Conservation (phyloP, 2,888 invertebrate genomes). For the Dioctria linearis region DNA sequence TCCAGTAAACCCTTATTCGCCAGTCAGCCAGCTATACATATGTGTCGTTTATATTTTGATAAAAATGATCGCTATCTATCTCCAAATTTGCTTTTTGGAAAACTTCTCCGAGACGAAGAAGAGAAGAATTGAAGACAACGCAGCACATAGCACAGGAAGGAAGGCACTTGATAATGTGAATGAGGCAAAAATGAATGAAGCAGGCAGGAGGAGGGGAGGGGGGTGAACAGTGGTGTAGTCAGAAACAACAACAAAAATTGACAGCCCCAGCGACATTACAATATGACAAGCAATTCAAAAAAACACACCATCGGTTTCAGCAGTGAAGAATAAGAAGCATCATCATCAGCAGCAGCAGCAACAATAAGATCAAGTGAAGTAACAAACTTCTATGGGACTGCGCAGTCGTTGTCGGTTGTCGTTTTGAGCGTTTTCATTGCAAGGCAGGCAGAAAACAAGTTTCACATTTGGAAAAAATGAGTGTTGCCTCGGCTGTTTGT, state of each 20-base stretch:
- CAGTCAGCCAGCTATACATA: no score
- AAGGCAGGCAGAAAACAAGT: slow-evolving; percentile 26
- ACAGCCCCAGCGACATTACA: slow-evolving; percentile 53
- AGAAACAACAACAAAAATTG: slow-evolving; percentile 50
- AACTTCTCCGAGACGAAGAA: no score
- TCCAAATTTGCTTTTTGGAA: no score
- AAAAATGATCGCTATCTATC: no score
- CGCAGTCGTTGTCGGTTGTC: no score
- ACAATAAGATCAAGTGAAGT: slow-evolving; percentile 51
- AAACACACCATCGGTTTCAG: background rate
- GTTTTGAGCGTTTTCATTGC: background rate
- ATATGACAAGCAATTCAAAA: slow-evolving; percentile 49
- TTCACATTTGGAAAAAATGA: slow-evolving; percentile 46
- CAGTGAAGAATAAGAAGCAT: slow-evolving; percentile 47
- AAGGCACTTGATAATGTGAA: no score
- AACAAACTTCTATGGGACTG: slow-evolving; percentile 40
- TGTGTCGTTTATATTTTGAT: no score
- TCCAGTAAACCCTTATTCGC: no score
- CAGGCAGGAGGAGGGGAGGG: background rate
- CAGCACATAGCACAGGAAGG: no score
- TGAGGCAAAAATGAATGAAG: slow-evolving; percentile 19
- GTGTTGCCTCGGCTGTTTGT: slow-evolving; percentile 48
- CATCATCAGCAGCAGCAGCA: slow-evolving; percentile 42
- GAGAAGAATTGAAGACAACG: no score
- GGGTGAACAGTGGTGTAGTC: background rate